These are phyloP conservation scores for Odiellus spinosus DNA, from an alignment of 2,888 invertebrate species.

Conservation along the genomic window DNA sequence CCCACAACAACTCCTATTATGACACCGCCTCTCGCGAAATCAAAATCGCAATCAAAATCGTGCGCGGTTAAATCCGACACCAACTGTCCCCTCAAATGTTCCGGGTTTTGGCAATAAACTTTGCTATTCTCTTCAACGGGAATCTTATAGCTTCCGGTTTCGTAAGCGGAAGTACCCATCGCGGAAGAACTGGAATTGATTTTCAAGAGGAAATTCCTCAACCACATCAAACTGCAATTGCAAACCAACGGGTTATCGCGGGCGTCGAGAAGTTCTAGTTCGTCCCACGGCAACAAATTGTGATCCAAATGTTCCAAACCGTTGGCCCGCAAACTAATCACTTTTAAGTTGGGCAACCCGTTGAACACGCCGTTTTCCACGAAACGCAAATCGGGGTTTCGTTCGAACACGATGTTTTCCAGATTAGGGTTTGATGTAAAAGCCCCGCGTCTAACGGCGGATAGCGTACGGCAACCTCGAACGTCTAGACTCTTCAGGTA, in stretches of 20 bases:
- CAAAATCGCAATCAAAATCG: conserved; percentile 9
- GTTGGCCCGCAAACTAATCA: conserved; percentile 59
- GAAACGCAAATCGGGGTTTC: conserved; percentile 52
- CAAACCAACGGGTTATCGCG: conserved; percentile 69
- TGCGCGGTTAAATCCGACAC: conserved; percentile 7
- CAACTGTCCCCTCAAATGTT: conserved; percentile 5
- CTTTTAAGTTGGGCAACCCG: conserved; percentile 52
- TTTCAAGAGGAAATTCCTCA: conserved; percentile 26
- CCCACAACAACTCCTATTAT: conserved; percentile 10
- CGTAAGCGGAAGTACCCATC: background rate
- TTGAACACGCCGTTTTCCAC: conserved; percentile 69
- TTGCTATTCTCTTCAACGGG: background rate
- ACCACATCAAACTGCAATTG: conserved; percentile 71
- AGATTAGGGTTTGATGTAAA: conserved; percentile 54
- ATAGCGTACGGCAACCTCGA: conserved; percentile 47
- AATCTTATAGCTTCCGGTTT: too few species aligned
- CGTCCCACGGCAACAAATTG: conserved; percentile 42
- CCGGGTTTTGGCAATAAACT: conserved; percentile 9
- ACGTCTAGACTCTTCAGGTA: conserved; percentile 56
- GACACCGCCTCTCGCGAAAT: conserved; percentile 5
- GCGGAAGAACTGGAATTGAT: background rate
- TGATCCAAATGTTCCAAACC: conserved; percentile 54
- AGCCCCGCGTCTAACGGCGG: conserved; percentile 54
- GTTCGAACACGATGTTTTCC: conserved; percentile 38
- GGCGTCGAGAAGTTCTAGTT: conserved; percentile 51